Base-by-base conservation (phyloP, 1,140 invertebrate species). In the Cylas formicarius region DNA sequence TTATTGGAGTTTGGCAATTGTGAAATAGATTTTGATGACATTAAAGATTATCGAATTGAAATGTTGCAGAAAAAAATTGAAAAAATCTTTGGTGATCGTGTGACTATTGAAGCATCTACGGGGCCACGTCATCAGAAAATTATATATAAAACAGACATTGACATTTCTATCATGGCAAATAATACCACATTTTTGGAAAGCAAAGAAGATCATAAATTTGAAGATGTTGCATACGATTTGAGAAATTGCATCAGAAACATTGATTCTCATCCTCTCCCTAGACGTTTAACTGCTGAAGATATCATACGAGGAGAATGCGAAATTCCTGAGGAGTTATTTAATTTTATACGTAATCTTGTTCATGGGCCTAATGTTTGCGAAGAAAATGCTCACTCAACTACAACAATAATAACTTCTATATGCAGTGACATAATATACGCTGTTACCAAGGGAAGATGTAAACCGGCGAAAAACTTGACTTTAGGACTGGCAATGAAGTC, bases 401-500 rank as follows among this genome's bases (percentile, higher is more conserved):
- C 14, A 37, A 20, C 28, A 8, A 50, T 54, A 57, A 53, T 62
- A 44, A 58, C 18, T 22, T 65, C 58, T 26, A 50, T 65, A 42
- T 60, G 56, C 42, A 55, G 53, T 53, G 60, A 62, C 20, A 43
- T 61, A 14, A 63, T 63, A 52, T 60, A 61, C 49, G 44, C 47
- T 34, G 50, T 56, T 18, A 50, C 48, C 16, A 57, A 28, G 14
- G 58, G 55, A 43, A 31, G 17, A 58, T 35, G 26, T 49, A 62
- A 62, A 28, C 53, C 57, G 11, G 17, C 60, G 17, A 62, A 62
- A 54, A 38, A 39, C 36, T 38, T 62, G 19, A 53, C 52, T n/a
- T 52, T 64, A 44, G 60, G 58, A 31, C n/a, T 63, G 38, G 45
- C 59, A 47, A 28, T 66, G 17, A 66, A 66, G 40, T 54, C 53